A percentile compares a stretch with the other conserved stretches of the same genome.
phyloP scores from a whole-genome alignment of 2,888 invertebrate species.

The Amiota mariae region DNA sequence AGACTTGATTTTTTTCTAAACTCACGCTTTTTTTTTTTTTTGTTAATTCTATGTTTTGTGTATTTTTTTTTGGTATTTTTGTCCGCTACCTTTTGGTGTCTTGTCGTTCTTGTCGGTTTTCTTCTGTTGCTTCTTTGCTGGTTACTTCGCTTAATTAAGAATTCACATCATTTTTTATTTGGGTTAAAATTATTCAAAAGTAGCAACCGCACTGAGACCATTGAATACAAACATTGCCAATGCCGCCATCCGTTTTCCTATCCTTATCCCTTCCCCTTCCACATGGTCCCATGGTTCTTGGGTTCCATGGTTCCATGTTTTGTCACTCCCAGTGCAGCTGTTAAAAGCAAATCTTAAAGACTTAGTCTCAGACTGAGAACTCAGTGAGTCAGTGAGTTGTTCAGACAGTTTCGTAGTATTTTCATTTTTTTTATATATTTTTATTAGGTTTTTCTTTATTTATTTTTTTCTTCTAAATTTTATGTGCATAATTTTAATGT shows the following conservation, averaged over 20 bases:
- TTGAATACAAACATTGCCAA: neutral
- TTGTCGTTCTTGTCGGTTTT: conserved; percentile 1
- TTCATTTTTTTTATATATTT: neutral
- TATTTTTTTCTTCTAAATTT: conserved; percentile 35
- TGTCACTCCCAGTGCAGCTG: conserved; percentile 30
- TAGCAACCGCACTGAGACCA: conserved; percentile 46
- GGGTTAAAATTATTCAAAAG: conserved; percentile 74
- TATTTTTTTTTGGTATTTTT: neutral
- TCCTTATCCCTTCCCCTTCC: neutral
- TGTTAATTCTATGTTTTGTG: conserved; percentile 1
- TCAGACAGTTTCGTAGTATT: neutral
- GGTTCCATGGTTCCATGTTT: neutral
- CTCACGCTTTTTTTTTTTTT: neutral
- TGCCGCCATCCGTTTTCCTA: neutral
- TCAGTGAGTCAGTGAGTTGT: too few relatives aligned
- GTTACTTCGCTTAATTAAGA: conserved; percentile 68
- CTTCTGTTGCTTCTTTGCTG: neutral
- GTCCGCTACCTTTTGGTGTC: neutral
- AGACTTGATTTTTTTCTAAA: neutral
- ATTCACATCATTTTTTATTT: conserved; percentile 74
- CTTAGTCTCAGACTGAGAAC: conserved; percentile 19
- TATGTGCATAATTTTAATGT: conserved; percentile 40
- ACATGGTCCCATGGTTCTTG: too few relatives aligned
- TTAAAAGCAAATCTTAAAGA: conserved; percentile 51
- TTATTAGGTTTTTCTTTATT: conserved; percentile 17